Base-by-base conservation (phyloP, 2,888 invertebrate species). In the Phyllotreta cruciferae region DNA sequence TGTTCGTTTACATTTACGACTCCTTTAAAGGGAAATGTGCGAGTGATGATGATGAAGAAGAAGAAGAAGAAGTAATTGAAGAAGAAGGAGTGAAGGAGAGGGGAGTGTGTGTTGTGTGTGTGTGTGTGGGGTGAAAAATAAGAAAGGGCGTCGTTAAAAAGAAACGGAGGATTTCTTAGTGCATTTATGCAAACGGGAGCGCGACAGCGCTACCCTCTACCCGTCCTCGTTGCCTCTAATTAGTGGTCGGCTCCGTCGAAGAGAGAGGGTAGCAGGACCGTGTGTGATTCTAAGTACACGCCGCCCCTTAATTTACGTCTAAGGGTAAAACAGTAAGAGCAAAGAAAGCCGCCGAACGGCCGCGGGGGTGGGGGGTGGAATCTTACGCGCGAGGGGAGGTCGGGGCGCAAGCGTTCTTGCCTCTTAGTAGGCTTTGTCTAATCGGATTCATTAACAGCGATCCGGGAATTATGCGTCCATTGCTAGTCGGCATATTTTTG, bases 371-470 rank as follows among this genome's bases (percentile, higher is more conserved):
- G 75, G 71, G 73, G 75, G 72, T 73, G 71, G 73, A 74, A 72
- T 74, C 74, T 75, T 75, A 71, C 71, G 68, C 71, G 68, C 70
- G 73, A 77, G 75, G 75, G 75, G 77, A 74, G 73, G 71, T 64
- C 67, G 76, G 24, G 77, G 80, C 82, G 81, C 81, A 79, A 78
- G 81, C 81, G 81, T 81, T 79, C 80, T 81, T 78, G 78, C 77
- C 78, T 78, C 79, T 80, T 77, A 78, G 76, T 77, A 80, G 78
- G 81, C 81, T 82, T 81, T 81, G 81, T 83, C 83, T 84, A 84
- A 84, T 84, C 84, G 83, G 83, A 84, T 84, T 84, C 84, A 84
- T 84, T 84, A 84, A 83, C 83, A 81, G 82, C 82, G 81, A 82
- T 82, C 82, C 82, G 79, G 82, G 83, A 83, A 83, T 82, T 82